Evolutionary conservation across 30 jellyfish, hydroid and myxozoan species (phyloP), one percentile per base, ranked within the genome.

Genomic region (Turritopsis dohrnii): DNA sequence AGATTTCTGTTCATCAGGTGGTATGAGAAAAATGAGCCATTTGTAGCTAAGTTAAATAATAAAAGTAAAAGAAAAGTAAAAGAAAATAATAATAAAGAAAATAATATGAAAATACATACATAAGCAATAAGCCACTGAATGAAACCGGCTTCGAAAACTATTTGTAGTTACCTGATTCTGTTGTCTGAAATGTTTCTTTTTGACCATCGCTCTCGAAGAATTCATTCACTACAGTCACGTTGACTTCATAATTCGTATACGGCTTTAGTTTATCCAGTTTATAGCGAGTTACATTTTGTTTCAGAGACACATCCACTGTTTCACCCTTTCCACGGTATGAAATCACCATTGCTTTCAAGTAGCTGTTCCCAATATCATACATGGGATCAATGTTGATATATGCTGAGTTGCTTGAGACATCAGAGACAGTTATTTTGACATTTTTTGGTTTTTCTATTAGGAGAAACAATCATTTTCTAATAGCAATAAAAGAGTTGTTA

Each of bases 161-260:
- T n/a, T n/a, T n/a, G n/a, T 18, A 73, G 25, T 30, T 66, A 90
- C 96, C 96, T 22, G 88, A 89, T 76, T 83, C 90, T 3, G 72
- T 73, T 21, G 97, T 90, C 52, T 53, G 73, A 23, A 75, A 85
- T 1, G 19, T 54, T 26, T 54, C 24, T 27, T 27, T 77, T 18
- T 30, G 66, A 24, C 86, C 88, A 16, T 53, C 76, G 54, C 95
- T 79, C 26, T 60, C 76, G 16, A 90, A 83, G 24, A 82, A 75
- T 66, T 82, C 94, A 74, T 90, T 90, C 52, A 75, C 53, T 21
- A 84, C 90, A 24, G 87, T 28, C 26, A 90, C 65, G 19, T 86
- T 87, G 31, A 85, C 71, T 17, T 18, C 52, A 81, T 90, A 90
- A 8, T 72, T 82, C 17, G 88, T 69, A 82, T 71, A 86, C 1